phyloP scores from a whole-genome alignment of 64 coral and sea anemone genomes.

The Montipora sp. region DNA sequence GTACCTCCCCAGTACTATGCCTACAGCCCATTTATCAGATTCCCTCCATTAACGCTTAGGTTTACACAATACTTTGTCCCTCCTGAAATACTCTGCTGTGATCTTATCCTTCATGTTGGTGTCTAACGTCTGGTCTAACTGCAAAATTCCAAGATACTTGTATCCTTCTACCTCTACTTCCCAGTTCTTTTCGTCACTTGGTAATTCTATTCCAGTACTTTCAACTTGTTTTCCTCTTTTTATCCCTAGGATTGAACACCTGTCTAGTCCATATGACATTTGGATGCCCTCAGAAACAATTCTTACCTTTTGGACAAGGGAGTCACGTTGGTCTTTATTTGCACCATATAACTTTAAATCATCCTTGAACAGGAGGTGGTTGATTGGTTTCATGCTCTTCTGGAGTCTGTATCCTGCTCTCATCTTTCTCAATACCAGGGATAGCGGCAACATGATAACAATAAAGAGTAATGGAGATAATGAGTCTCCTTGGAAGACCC shows the following conservation, averaged over 20 bases:
- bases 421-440: not conserved
- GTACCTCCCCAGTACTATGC: not conserved
- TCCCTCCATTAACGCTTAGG: not conserved
- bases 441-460: no score
- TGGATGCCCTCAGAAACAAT: not conserved
- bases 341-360: not conserved
- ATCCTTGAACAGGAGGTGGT: not conserved
- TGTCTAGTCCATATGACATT: not conserved
- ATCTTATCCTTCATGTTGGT: not conserved
- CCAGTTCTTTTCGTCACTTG: not conserved
- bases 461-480: no score
- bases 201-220: not conserved
- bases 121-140: not conserved
- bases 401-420: not conserved
- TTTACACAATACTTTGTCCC: not conserved
- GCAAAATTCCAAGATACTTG: not conserved
- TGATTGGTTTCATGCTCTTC: not conserved
- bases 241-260: not conserved
- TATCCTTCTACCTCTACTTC: not conserved
- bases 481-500: not conserved
- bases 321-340: not conserved
- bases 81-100: not conserved
- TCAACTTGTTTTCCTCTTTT: not conserved
- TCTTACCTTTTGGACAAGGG: not conserved
- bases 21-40: not conserved